Base-by-base conservation (phyloP, 2,113 vertebrate species). In the Bufo gargarizans region DNA sequence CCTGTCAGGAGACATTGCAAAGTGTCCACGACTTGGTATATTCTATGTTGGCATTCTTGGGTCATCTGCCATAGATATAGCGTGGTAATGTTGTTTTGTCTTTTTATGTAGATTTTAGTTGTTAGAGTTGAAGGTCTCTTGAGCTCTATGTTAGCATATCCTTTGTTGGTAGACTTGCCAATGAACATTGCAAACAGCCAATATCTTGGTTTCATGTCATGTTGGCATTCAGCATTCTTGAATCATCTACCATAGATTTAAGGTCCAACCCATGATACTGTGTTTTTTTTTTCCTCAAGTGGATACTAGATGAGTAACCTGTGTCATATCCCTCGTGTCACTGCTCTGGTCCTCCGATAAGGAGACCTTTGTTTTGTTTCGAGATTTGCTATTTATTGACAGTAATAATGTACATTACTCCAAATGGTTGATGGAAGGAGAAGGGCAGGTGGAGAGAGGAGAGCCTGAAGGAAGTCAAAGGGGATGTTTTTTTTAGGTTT, bases 321-420 rank as follows among this genome's bases (percentile, higher is more conserved):
- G 76, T 55, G 47, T 86, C 47, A 19, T 67, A 6, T 53, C 45
- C 61, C 59, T 56, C n/a, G 20, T 16, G 14, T 67, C 20, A 16
- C 74, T 50, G 56, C 85, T 63, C 78, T 86, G 43, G 56, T 76
- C 22, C n/a, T 85, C 19, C 7, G 12, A 59, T 74, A 22, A 67
- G 81, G 81, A 82, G 45, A 65, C 81, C 81, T 55, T 56, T n/a
- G 86, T 88, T 90, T 93, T 92, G 94, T 94, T 72, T 71, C 92
- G 94, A 92, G 94, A 93, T 94, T 95, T 93, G 94, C 93, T 94
- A 72, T 95, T 95, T 95, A 95, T 94, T 95, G 96, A 96, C 96
- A 97, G 95, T 96, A 83, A 94, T 93, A 93, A 94, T 94, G 94
- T 95, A 94, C 95, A 95, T 95, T 95, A 96, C 95, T 95, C 93